phyloP scores from a whole-genome alignment of 2,797 vertebrate species.

The Sebastes diploproa region DNA sequence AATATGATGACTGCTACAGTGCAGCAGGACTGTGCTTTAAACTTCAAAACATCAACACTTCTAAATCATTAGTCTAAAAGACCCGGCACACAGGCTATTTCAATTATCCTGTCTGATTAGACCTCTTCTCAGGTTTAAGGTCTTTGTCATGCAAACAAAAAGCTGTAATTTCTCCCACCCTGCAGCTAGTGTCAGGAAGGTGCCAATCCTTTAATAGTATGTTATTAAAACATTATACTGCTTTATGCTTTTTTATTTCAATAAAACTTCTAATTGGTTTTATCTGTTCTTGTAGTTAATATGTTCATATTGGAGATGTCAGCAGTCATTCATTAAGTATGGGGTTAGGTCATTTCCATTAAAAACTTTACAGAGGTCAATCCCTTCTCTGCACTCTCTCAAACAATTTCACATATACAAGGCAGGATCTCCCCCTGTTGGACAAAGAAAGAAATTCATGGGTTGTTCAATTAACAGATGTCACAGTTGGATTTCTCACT shows the following conservation, averaged over 20 bases:
- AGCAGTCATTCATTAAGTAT: not conserved
- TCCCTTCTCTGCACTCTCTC: not conserved
- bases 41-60: not conserved
- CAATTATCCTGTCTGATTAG: not conserved
- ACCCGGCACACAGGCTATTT: not conserved
- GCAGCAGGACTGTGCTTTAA: not conserved
- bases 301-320: not conserved
- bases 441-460: not conserved
- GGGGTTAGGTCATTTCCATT: not conserved
- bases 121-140: not conserved
- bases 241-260: not conserved
- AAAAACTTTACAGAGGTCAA: not conserved
- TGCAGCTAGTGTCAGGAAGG: not conserved
- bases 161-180: not conserved
- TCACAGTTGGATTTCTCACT: not conserved
- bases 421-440: conserved; percentile 45
- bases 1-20: not conserved
- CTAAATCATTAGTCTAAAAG: not conserved
- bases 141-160: not conserved
- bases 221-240: not conserved
- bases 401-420: not conserved
- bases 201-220: not conserved
- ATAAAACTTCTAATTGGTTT: not conserved
- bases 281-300: not conserved
- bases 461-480: not conserved